phyloP scores from a whole-genome alignment of 2,888 invertebrate species.

The Xanthia togata region DNA sequence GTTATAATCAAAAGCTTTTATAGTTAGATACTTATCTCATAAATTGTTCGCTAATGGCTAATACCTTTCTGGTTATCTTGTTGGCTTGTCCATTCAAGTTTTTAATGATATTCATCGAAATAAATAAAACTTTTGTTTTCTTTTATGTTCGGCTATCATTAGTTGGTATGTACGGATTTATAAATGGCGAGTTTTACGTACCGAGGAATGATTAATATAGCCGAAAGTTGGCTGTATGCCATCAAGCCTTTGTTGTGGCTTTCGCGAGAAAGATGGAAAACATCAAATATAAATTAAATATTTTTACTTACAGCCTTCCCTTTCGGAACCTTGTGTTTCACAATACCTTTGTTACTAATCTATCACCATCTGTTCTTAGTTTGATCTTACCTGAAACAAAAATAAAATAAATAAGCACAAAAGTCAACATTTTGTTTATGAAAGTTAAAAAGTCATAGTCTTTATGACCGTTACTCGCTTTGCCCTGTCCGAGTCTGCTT shows the following conservation, averaged over 20 bases:
- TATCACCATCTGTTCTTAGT: not conserved
- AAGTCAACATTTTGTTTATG: slow-evolving; percentile 11
- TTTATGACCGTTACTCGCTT: slow-evolving; percentile 15
- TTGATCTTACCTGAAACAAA: slow-evolving; percentile 81
- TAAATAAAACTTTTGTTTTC: slow-evolving; percentile 66
- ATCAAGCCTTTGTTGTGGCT: slow-evolving; percentile 80
- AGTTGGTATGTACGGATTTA: slow-evolving; percentile 75
- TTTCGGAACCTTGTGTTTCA: not conserved
- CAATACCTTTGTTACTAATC: slow-evolving; percentile 31
- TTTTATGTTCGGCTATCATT: slow-evolving; percentile 70
- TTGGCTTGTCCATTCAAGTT: slow-evolving; percentile 56
- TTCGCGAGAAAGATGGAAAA: slow-evolving; percentile 73
- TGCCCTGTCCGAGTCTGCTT: slow-evolving; percentile 45
- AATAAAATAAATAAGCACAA: slow-evolving; percentile 49
- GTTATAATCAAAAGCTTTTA: slow-evolving; percentile 66
- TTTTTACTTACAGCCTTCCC: slow-evolving; percentile 43
- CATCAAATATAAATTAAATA: slow-evolving; percentile 66
- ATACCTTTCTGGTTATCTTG: slow-evolving; percentile 61
- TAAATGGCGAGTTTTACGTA: slow-evolving; percentile 78
- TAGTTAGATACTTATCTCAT: slow-evolving; percentile 53
- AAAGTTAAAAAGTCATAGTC: slow-evolving; percentile 10
- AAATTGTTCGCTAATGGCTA: slow-evolving; percentile 69
- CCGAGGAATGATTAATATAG: slow-evolving; percentile 82
- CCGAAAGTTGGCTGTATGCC: slow-evolving; percentile 81
- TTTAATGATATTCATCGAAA: slow-evolving; percentile 60